These are phyloP conservation scores for Platyscapa corneri DNA, from an alignment of 1,140 invertebrate species.

Conservation along the genomic window DNA sequence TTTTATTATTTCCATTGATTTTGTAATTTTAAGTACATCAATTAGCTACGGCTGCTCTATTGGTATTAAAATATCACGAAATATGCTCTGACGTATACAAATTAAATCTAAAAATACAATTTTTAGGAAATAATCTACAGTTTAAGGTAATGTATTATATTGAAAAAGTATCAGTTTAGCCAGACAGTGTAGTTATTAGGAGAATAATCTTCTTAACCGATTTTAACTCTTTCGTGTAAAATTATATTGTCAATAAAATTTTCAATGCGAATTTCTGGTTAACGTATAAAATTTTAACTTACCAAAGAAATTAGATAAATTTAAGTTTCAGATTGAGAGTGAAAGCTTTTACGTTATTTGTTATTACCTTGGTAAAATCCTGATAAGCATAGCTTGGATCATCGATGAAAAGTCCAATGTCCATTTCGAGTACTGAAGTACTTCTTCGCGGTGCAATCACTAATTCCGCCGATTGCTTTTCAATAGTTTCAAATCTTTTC, in stretches of 20 bases:
- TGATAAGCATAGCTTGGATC: slow-evolving; percentile 87
- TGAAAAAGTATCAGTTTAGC: no score
- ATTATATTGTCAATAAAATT: background rate
- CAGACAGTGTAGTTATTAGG: no score
- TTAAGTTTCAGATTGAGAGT: background rate
- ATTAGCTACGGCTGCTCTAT: no score
- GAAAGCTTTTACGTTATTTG: background rate
- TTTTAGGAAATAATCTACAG: no score
- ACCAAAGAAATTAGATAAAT: background rate
- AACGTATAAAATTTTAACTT: background rate
- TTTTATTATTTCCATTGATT: no score
- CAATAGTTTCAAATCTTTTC: slow-evolving; percentile 85
- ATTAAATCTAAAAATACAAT: no score
- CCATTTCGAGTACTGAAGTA: slow-evolving; percentile 73
- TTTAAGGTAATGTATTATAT: no score
- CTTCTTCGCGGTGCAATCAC: slow-evolving; percentile 73
- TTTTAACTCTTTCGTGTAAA: no score
- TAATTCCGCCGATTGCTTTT: slow-evolving; percentile 83
- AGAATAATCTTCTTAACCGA: no score
- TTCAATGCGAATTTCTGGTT: background rate
- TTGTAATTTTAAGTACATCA: no score
- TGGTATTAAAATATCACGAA: no score
- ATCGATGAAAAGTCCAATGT: slow-evolving; percentile 83
- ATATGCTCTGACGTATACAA: no score
- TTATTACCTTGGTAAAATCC: slow-evolving; percentile 84